Evolutionary conservation across 2,888 invertebrate species (phyloP).

Genomic region (Sicus ferrugineus): DNA sequence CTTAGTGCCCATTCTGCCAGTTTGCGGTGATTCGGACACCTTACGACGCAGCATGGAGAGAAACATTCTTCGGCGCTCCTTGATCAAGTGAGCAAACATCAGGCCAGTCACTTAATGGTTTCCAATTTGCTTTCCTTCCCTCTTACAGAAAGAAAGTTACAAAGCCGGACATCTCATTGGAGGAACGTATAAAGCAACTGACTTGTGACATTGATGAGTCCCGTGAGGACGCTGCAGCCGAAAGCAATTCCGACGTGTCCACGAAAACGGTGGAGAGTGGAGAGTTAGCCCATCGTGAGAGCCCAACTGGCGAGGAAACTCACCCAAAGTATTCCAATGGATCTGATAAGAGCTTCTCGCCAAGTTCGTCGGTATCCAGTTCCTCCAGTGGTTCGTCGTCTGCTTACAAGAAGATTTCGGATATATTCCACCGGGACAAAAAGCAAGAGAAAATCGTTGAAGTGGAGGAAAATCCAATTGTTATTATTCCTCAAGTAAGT

Average conservation of each 20-base stretch:
- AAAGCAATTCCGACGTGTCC: slow-evolving; percentile 47
- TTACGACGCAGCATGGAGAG: slow-evolving; percentile 82
- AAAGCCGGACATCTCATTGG: slow-evolving; percentile 75
- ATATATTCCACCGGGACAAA: slow-evolving; percentile 64
- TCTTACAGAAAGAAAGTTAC: slow-evolving; percentile 60
- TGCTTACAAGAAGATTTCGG: slow-evolving; percentile 70
- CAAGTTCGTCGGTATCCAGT: slow-evolving; percentile 68
- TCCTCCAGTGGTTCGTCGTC: slow-evolving; percentile 70
- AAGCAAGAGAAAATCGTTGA: slow-evolving; percentile 65
- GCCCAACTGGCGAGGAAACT: slow-evolving; percentile 74
- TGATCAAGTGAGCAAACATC: slow-evolving; percentile 73
- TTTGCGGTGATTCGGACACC: slow-evolving; percentile 69
- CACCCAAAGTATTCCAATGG: slow-evolving; percentile 61
- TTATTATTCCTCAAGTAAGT: slow-evolving; percentile 64
- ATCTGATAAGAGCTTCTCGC: slow-evolving; percentile 71
- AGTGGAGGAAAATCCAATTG: slow-evolving; percentile 64
- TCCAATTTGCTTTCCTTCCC: not conserved
- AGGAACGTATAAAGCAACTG: slow-evolving; percentile 84
- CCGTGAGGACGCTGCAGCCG: slow-evolving; percentile 51
- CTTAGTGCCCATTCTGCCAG: slow-evolving; percentile 61
- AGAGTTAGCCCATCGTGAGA: slow-evolving; percentile 66
- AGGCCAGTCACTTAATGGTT: not conserved
- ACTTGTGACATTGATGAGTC: slow-evolving; percentile 86
- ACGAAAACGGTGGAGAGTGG: slow-evolving; percentile 41
- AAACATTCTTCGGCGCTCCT: slow-evolving; percentile 81